Evolutionary conservation across 2,888 invertebrate species (phyloP).

Genomic region (Heliconius charithonia): DNA sequence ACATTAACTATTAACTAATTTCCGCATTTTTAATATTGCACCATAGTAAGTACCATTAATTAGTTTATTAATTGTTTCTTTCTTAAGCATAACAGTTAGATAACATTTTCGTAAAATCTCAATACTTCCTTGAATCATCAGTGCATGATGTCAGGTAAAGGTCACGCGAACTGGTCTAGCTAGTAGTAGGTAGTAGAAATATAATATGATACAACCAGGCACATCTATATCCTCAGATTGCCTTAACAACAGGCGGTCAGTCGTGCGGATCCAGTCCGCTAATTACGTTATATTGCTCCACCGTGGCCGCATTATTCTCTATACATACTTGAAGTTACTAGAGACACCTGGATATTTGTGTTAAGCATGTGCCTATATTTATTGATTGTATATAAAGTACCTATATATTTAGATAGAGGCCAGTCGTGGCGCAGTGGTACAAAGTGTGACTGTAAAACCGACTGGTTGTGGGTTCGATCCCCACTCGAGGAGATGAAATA

Average conservation of each 20-base stretch:
- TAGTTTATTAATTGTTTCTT: neutral
- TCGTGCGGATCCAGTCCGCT: conserved; percentile 50
- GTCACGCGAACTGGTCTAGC: conserved; percentile 28
- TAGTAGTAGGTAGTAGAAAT: conserved; percentile 30
- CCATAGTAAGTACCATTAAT: neutral
- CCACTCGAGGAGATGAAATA: too few species aligned
- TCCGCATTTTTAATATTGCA: conserved; percentile 9
- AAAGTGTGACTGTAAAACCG: too few species aligned
- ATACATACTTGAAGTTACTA: conserved; percentile 31
- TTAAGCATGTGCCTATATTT: conserved; percentile 2
- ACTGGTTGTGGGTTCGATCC: too few species aligned
- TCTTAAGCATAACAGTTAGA: conserved; percentile 9
- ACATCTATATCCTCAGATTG: conserved; percentile 37
- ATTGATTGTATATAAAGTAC: neutral
- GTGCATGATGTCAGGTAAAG: conserved; percentile 31
- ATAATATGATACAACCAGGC: conserved; percentile 23
- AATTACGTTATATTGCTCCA: conserved; percentile 53
- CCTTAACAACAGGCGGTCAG: conserved; percentile 51
- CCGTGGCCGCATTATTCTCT: conserved; percentile 51
- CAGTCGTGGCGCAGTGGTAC: too few species aligned
- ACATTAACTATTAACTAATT: conserved; percentile 8
- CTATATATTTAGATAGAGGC: too few species aligned
- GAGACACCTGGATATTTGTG: conserved; percentile 20
- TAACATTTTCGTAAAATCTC: conserved; percentile 10
- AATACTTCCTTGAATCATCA: conserved; percentile 1